Conservation (phyloP, 2,888 invertebrate genomes). For the Brenthis ino region DNA sequence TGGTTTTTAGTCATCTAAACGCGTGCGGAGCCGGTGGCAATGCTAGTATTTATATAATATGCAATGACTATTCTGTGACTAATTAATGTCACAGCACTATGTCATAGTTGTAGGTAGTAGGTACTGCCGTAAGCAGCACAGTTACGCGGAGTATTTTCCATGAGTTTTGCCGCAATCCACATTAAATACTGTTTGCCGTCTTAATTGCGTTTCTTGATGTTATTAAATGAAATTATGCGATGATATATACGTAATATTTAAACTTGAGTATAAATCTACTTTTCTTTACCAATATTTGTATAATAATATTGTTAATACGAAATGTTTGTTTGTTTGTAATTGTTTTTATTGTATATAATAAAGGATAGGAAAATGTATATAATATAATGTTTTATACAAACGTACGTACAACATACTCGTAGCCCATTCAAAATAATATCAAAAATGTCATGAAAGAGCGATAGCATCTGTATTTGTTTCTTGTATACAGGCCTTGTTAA, state of each 20-base stretch:
- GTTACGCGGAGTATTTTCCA: conserved; percentile 13
- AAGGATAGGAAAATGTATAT: not conserved
- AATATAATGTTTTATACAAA: too few species aligned
- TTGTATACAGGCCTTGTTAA: too few species aligned
- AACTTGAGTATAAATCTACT: not conserved
- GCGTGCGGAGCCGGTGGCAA: too few species aligned
- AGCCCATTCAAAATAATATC: too few species aligned
- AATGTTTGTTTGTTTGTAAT: not conserved
- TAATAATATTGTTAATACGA: not conserved
- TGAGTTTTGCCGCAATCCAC: conserved; percentile 27
- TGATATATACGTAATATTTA: conserved; percentile 13
- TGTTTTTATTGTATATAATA: not conserved
- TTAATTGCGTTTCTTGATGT: conserved; percentile 21
- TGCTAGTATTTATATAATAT: too few species aligned
- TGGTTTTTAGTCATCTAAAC: too few species aligned
- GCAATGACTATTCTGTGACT: too few species aligned
- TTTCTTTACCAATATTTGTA: not conserved
- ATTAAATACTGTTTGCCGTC: conserved; percentile 16
- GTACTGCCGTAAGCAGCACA: conserved; percentile 2
- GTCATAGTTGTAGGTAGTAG: too few species aligned
- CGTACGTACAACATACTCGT: too few species aligned
- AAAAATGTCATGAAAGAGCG: too few species aligned
- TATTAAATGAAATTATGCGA: conserved; percentile 18
- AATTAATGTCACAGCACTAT: too few species aligned
- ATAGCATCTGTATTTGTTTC: too few species aligned